phyloP scores from a whole-genome alignment of 1,140 invertebrate species.

The Saccostrea glomerata region DNA sequence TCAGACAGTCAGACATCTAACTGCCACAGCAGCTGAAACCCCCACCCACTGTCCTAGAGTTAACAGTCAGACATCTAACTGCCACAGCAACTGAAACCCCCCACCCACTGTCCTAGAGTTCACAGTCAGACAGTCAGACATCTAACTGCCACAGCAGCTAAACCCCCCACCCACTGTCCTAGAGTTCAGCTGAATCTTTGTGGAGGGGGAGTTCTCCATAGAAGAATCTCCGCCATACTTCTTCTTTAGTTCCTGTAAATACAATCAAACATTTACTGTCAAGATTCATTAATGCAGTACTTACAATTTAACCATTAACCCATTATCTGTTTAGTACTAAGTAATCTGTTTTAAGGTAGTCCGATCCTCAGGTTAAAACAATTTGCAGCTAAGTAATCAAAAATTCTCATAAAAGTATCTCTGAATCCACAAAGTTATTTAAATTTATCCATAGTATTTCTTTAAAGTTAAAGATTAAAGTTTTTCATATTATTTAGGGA shows the following conservation, averaged over 20 bases:
- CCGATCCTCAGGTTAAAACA: too few relatives aligned
- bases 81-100: slow-evolving; percentile 31
- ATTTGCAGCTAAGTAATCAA: too few relatives aligned
- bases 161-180: slow-evolving; percentile 58
- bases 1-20: neutral
- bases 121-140: too few relatives aligned
- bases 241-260: slow-evolving; percentile 71
- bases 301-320: too few relatives aligned
- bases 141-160: slow-evolving; percentile 6
- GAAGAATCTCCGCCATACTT: slow-evolving; percentile 68
- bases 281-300: too few relatives aligned
- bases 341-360: too few relatives aligned
- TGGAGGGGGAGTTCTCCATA: slow-evolving; percentile 57
- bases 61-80: slow-evolving; percentile 30
- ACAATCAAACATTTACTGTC: neutral
- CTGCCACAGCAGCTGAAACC: slow-evolving; percentile 32
- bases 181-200: slow-evolving; percentile 66
- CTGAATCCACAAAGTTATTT: too few relatives aligned
- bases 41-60: slow-evolving; percentile 62
- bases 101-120: slow-evolving; percentile 64
- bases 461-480: too few relatives aligned
- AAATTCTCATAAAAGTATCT: too few relatives aligned
- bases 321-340: too few relatives aligned
- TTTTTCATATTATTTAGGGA: too few relatives aligned
- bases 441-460: too few relatives aligned